Evolutionary conservation across 64 coral and sea anemone genomes (phyloP).

Genomic region (Montipora capricornis): DNA sequence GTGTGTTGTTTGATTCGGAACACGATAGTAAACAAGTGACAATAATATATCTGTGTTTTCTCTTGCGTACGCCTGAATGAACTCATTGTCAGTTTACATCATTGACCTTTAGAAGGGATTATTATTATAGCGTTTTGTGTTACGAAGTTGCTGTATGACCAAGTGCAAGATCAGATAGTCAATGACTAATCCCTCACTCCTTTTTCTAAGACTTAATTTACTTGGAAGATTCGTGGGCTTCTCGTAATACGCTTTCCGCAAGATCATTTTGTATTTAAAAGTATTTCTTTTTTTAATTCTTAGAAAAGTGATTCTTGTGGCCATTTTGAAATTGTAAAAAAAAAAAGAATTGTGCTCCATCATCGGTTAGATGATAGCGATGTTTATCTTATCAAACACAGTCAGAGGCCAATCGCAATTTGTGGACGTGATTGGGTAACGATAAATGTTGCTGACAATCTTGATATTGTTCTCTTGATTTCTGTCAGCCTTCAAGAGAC

Average conservation of each 20-base stretch:
- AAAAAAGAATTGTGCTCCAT: not conserved
- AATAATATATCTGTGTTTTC: not conserved
- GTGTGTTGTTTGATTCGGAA: constrained; percentile 37
- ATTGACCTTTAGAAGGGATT: constrained; percentile 17
- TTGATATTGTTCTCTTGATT: constrained; percentile 66
- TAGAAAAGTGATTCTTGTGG: not conserved
- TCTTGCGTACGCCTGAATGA: not conserved
- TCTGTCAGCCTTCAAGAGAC: constrained; percentile 45
- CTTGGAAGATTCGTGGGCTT: not conserved
- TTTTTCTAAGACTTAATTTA: not conserved
- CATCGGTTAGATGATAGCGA: constrained; percentile 35
- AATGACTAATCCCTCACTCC: constrained; percentile 18
- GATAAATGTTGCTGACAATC: constrained; percentile 63
- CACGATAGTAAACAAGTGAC: not conserved
- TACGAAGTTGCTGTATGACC: constrained; percentile 41
- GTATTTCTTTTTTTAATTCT: not conserved
- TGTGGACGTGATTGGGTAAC: constrained; percentile 59
- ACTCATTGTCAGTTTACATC: constrained; percentile 18
- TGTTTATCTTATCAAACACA: constrained; percentile 78
- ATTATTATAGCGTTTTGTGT: constrained; percentile 28
- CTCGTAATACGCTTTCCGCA: not conserved
- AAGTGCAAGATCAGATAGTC: constrained; percentile 25
- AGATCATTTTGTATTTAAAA: not conserved
- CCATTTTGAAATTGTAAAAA: constrained; percentile 11
- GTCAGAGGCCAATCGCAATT: constrained; percentile 55